A percentile compares a stretch with the other conserved stretches of the same genome.
Evolutionary conservation across 2,113 vertebrate species (phyloP).

Genomic region (Neogobius melanostomus): DNA sequence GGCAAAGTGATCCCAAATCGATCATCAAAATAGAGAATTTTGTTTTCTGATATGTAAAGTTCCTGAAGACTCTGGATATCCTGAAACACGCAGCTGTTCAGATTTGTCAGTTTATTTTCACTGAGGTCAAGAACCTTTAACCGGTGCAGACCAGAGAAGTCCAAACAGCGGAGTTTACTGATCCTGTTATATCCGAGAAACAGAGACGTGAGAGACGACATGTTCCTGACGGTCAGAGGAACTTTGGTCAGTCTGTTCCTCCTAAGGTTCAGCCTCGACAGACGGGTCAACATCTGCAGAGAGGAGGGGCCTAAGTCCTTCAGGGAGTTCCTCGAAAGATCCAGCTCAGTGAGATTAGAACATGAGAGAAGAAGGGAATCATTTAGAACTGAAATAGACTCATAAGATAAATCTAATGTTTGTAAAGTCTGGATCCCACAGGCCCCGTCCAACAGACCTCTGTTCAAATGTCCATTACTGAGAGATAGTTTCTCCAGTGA

Average conservation of each 20-base stretch:
- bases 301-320: too few relatives aligned
- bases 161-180: constrained; percentile 18
- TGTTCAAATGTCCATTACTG: too few relatives aligned
- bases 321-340: constrained; percentile 9
- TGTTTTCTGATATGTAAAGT: too few relatives aligned
- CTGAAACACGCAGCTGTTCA: constrained; percentile 39
- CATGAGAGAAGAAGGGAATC: constrained; percentile 34
- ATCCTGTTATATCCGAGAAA: constrained; percentile 57
- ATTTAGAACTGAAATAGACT: too few relatives aligned
- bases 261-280: constrained; percentile 29
- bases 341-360: constrained; percentile 32
- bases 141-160: constrained; percentile 44
- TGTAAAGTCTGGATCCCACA: too few relatives aligned
- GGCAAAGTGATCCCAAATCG: too few relatives aligned
- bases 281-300: constrained; percentile 7
- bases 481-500: too few relatives aligned
- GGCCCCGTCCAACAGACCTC: too few relatives aligned
- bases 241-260: constrained; percentile 36
- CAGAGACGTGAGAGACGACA: constrained; percentile 39
- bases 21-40: too few relatives aligned
- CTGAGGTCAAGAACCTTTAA: constrained; percentile 43
- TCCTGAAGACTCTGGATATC: constrained; percentile 6
- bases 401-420: too few relatives aligned
- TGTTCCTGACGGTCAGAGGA: constrained; percentile 17
- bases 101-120: constrained; percentile 41